Evolutionary conservation across 2,888 invertebrate genomes (phyloP).

Genomic region (Buathra laborator): DNA sequence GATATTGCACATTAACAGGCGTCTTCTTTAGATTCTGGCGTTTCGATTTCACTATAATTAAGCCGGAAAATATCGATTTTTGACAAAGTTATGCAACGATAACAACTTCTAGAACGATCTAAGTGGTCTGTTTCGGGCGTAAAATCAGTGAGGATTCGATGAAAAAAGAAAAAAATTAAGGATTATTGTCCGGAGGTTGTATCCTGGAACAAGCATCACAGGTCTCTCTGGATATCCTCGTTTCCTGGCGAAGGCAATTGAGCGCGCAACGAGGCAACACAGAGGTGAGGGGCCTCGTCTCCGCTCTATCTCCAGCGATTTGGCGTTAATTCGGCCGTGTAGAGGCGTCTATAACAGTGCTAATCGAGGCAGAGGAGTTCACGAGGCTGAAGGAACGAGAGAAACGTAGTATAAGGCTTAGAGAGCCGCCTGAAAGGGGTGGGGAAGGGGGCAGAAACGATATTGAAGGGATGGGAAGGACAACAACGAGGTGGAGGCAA

Average conservation of each 20-base stretch:
- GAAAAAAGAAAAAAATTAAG: slow-evolving; percentile 1
- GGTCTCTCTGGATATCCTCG: not conserved
- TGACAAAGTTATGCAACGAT: too few species aligned
- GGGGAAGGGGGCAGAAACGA: slow-evolving; percentile 34
- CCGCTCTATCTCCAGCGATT: slow-evolving; percentile 55
- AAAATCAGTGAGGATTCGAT: slow-evolving; percentile 31
- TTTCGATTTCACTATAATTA: too few species aligned
- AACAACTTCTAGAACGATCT: too few species aligned
- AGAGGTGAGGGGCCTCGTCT: slow-evolving; percentile 7
- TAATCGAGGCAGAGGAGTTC: slow-evolving; percentile 69
- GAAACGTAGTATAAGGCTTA: slow-evolving; percentile 4
- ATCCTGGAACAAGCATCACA: not conserved
- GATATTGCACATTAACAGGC: too few species aligned
- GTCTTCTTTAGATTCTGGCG: too few species aligned
- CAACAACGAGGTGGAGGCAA: slow-evolving; percentile 63
- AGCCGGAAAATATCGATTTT: too few species aligned
- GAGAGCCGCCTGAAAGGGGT: slow-evolving; percentile 8
- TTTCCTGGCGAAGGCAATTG: slow-evolving; percentile 39
- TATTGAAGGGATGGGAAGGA: slow-evolving; percentile 46
- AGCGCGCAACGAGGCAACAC: slow-evolving; percentile 28
- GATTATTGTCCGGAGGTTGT: slow-evolving; percentile 20
- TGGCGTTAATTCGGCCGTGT: slow-evolving; percentile 70
- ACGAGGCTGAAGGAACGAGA: slow-evolving; percentile 61
- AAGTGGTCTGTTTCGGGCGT: too few species aligned
- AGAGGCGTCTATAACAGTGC: slow-evolving; percentile 65